These are phyloP conservation scores for Hippasteria phrygiana DNA, from an alignment of 53 echinoderm and acorn worm species.

Conservation along the genomic window DNA sequence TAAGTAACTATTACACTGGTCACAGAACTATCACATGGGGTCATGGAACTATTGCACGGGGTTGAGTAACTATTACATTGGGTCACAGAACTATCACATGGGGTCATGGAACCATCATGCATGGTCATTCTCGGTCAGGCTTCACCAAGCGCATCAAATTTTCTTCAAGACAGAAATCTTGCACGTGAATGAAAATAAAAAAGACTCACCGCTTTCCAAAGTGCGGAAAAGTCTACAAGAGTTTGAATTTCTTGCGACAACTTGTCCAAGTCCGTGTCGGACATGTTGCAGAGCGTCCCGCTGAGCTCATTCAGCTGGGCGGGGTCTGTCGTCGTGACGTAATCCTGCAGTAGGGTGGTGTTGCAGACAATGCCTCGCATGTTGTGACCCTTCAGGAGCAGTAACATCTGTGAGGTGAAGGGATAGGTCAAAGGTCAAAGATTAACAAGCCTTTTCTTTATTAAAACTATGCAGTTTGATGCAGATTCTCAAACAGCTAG, in stretches of 20 bases:
- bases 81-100: no score
- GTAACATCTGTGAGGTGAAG: slow-evolving; percentile 68
- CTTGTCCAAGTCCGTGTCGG: slow-evolving; percentile 75
- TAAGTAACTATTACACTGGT: no score
- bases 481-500: no score
- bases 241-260: slow-evolving; percentile 70
- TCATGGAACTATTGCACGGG: no score
- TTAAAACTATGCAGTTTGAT: no score
- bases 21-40: no score
- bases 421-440: not conserved
- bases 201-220: slow-evolving; percentile 46
- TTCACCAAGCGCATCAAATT: no score
- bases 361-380: slow-evolving; percentile 86
- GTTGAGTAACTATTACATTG: no score
- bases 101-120: no score
- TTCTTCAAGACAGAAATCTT: not conserved
- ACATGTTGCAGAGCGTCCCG: slow-evolving; percentile 73
- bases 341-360: slow-evolving; percentile 61
- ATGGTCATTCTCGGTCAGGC: no score
- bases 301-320: slow-evolving; percentile 78
- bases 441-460: not conserved
- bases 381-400: slow-evolving; percentile 69
- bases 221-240: slow-evolving; percentile 11
- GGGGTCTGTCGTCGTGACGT: slow-evolving; percentile 71
- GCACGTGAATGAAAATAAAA: not conserved